These are phyloP conservation scores for Hydrocynus forskahlii DNA, from an alignment of 2,797 vertebrate genomes.

Conservation along the genomic window DNA sequence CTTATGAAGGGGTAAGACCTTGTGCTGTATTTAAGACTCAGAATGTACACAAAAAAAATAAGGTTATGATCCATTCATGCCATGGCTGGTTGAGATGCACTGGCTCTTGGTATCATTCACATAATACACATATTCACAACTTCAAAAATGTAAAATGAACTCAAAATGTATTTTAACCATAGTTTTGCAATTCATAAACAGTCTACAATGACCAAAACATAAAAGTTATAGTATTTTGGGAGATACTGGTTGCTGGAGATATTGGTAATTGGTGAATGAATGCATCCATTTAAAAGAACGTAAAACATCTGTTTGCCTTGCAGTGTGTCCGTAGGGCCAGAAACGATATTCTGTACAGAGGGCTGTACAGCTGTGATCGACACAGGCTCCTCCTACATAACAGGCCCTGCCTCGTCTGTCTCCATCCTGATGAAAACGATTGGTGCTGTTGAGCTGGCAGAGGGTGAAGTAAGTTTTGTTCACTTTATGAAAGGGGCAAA, in stretches of 20 bases:
- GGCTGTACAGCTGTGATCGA: slow-evolving; percentile 90
- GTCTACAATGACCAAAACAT: too few species aligned
- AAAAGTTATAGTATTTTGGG: too few species aligned
- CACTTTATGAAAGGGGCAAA: not conserved
- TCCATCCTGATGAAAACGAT: slow-evolving; percentile 86
- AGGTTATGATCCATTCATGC: too few species aligned
- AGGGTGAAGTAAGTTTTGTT: slow-evolving; percentile 78
- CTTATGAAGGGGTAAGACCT: slow-evolving; percentile 89
- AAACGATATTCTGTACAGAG: slow-evolving; percentile 84
- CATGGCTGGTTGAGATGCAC: too few species aligned
- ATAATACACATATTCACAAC: too few species aligned
- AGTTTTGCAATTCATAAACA: too few species aligned
- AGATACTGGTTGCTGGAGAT: too few species aligned
- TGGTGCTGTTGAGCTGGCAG: slow-evolving; percentile 82
- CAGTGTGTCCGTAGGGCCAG: slow-evolving; percentile 87
- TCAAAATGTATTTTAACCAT: too few species aligned
- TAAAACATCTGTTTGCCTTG: not conserved
- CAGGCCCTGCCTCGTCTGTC: slow-evolving; percentile 87
- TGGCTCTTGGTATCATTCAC: too few species aligned
- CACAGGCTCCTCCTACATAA: slow-evolving; percentile 93
- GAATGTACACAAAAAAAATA: too few species aligned
- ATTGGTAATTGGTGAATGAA: too few species aligned
- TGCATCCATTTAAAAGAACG: not conserved
- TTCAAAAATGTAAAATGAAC: too few species aligned
- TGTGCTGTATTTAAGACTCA: not conserved